Conservation (phyloP, 2,797 vertebrate genomes). For the Avahi laniger region DNA sequence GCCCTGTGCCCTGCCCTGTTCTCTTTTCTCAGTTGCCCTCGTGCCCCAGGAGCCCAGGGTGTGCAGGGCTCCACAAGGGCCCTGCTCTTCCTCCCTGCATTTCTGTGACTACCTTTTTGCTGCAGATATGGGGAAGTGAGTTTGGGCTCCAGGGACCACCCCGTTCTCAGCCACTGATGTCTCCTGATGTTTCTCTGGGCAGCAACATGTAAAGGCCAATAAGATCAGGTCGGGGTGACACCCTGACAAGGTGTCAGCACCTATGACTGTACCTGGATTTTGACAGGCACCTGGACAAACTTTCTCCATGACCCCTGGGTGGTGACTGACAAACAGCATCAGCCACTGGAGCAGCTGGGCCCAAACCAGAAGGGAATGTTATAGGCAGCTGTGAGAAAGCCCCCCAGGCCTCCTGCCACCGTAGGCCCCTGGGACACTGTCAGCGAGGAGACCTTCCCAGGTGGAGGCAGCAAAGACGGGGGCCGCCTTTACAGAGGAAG, state of each 20-base stretch:
- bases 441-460: neutral
- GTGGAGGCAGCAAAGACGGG: neutral
- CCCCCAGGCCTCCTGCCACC: neutral
- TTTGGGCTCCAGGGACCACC: neutral
- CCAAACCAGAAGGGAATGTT: conserved; percentile 15
- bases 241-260: conserved; percentile 74
- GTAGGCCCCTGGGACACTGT: conserved; percentile 22
- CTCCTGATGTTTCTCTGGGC: conserved; percentile 29
- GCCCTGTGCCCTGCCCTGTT: neutral
- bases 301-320: conserved; percentile 21
- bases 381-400: conserved; percentile 43
- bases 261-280: conserved; percentile 5
- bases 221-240: conserved; percentile 38
- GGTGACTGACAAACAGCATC: conserved; percentile 62
- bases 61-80: neutral
- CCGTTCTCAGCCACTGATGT: neutral
- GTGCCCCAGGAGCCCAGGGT: neutral
- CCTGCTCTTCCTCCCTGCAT: neutral
- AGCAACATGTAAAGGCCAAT: conserved; percentile 66
- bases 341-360: neutral
- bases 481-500: neutral
- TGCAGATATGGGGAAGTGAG: neutral
- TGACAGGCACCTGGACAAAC: conserved; percentile 57
- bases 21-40: neutral
- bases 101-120: neutral